Percentiles rank a stretch among this genome's conserved stretches.
These are phyloP conservation scores for Clarias macrocephalus DNA, from an alignment of 2,113 vertebrate genomes.

Conservation along the genomic window DNA sequence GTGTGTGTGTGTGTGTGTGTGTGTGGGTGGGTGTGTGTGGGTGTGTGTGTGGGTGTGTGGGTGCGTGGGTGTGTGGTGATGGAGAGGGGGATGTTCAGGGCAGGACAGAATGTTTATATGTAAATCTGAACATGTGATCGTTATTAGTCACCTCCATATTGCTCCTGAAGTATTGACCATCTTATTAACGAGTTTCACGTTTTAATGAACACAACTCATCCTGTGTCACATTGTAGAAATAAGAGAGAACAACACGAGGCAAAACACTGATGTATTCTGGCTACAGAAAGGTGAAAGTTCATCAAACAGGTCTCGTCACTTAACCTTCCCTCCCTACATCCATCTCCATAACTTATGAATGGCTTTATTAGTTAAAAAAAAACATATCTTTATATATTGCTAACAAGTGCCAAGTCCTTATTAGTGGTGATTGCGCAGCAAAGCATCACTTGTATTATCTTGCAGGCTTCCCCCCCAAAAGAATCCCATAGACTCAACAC, in stretches of 20 bases:
- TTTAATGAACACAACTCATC: too few species aligned
- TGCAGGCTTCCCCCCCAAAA: too few species aligned
- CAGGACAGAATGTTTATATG: conserved; percentile 35
- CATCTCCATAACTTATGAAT: not conserved
- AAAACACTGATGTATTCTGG: not conserved
- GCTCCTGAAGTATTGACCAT: not conserved
- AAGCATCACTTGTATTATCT: too few species aligned
- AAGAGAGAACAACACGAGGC: not conserved
- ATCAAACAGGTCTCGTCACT: not conserved
- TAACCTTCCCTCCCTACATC: not conserved
- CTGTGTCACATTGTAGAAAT: not conserved
- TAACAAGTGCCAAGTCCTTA: too few species aligned
- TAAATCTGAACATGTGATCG: conserved; percentile 53
- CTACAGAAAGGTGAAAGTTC: not conserved
- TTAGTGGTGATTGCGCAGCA: too few species aligned
- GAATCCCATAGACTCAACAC: too few species aligned
- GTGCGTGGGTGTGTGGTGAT: conserved; percentile 63
- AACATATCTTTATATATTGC: too few species aligned
- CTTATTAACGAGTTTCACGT: not conserved
- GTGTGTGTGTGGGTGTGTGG: conserved; percentile 71
- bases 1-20: conserved; percentile 70
- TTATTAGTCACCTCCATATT: conserved; percentile 54
- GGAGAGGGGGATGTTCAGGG: not conserved
- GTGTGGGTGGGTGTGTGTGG: conserved; percentile 70
- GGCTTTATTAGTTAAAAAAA: too few species aligned